Conservation (phyloP, 2,113 vertebrate genomes). For the Empidonax alnorum region DNA sequence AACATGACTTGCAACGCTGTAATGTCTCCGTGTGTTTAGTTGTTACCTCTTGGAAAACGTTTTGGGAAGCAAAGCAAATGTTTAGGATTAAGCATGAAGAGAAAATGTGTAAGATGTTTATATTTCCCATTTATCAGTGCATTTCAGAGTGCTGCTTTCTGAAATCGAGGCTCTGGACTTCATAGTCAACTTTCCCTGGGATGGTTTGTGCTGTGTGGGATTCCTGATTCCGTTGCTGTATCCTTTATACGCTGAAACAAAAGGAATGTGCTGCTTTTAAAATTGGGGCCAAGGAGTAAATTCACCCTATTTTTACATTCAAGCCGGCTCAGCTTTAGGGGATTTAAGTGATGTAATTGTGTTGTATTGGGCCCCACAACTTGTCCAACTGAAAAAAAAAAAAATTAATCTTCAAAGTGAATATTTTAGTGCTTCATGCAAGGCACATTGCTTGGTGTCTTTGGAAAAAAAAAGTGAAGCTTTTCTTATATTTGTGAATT, state of each 20-base stretch:
- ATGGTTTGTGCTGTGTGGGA: conserved; percentile 38
- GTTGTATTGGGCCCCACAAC: conserved; percentile 57
- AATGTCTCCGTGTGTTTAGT: not conserved
- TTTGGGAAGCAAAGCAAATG: not conserved
- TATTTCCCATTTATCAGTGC: conserved; percentile 24
- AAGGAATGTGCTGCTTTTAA: conserved; percentile 68
- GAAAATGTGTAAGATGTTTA: not conserved
- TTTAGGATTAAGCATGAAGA: not conserved
- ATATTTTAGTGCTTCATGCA: conserved; percentile 48
- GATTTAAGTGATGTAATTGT: conserved; percentile 67
- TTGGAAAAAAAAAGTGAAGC: not conserved
- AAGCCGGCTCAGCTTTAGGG: conserved; percentile 60
- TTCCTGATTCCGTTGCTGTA: conserved; percentile 9
- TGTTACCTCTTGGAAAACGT: not conserved
- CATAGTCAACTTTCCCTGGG: conserved; percentile 48
- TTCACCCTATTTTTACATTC: conserved; percentile 69
- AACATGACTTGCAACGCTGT: not conserved
- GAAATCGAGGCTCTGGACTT: conserved; percentile 33
- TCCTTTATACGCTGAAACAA: conserved; percentile 58
- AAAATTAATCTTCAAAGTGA: conserved; percentile 71
- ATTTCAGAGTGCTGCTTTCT: conserved; percentile 38
- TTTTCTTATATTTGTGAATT: conserved; percentile 31
- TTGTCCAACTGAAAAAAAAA: conserved; percentile 48
- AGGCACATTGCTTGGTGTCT: conserved; percentile 39
- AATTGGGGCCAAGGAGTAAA: conserved; percentile 70